A percentile compares a stretch with the other conserved stretches of the same genome.
phyloP scores from a whole-genome alignment of 2,113 vertebrate species.

The Elachura formosa region DNA sequence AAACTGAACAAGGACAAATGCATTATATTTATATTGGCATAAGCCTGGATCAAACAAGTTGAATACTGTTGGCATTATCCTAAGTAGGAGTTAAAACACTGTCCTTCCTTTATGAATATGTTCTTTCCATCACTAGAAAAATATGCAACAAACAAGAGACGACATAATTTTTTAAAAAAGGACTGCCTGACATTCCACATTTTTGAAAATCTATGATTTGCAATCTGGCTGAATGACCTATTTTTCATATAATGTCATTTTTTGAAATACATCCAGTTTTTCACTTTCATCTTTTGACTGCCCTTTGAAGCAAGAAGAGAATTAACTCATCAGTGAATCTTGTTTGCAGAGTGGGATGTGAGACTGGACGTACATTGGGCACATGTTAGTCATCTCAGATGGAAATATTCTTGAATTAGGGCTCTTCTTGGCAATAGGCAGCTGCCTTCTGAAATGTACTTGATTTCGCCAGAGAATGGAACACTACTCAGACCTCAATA shows the following conservation, averaged over 20 bases:
- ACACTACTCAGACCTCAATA: slow-evolving; percentile 14
- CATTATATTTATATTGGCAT: not conserved
- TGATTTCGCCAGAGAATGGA: slow-evolving; percentile 37
- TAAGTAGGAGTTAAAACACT: not conserved
- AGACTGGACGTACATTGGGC: slow-evolving; percentile 21
- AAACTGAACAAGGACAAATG: not conserved
- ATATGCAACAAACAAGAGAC: slow-evolving; percentile 9
- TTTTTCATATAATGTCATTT: slow-evolving; percentile 33
- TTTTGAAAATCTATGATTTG: slow-evolving; percentile 26
- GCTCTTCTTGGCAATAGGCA: slow-evolving; percentile 45
- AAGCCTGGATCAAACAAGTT: not conserved
- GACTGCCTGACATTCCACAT: slow-evolving; percentile 1
- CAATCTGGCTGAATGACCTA: slow-evolving; percentile 6
- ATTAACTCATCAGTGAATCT: slow-evolving; percentile 40
- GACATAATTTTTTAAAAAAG: not conserved
- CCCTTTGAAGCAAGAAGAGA: slow-evolving; percentile 36
- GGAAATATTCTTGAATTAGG: slow-evolving; percentile 26
- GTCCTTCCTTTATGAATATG: not conserved
- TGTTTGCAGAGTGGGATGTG: slow-evolving; percentile 51
- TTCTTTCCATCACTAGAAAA: slow-evolving; percentile 32
- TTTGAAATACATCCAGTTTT: slow-evolving; percentile 39
- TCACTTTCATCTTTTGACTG: slow-evolving; percentile 49
- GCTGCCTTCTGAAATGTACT: slow-evolving; percentile 33
- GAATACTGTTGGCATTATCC: not conserved
- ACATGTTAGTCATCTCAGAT: slow-evolving; percentile 56